Conservation (phyloP, 2,888 invertebrate species). For the Phaedon cochleariae region DNA sequence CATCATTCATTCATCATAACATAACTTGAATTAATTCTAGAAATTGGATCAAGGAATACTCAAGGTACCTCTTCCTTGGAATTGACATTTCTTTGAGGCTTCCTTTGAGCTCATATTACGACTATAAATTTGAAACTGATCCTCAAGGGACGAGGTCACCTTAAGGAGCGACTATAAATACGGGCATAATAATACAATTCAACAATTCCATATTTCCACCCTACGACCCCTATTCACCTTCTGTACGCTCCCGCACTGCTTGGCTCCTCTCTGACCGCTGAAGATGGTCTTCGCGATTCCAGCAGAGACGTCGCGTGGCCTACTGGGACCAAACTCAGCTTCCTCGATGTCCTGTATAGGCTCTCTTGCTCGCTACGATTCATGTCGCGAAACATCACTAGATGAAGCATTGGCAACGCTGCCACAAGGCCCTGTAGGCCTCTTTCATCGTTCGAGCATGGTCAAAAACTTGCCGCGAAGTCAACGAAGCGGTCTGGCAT, state of each 20-base stretch:
- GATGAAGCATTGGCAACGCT: slow-evolving; percentile 60
- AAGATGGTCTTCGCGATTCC: slow-evolving; percentile 35
- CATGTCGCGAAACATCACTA: slow-evolving; percentile 65
- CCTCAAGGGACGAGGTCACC: too few species aligned
- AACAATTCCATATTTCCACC: neutral
- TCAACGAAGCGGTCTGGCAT: neutral
- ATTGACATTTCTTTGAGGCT: too few species aligned
- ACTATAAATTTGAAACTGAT: too few species aligned
- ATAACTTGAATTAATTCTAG: too few species aligned
- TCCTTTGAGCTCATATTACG: too few species aligned
- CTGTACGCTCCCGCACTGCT: slow-evolving; percentile 29
- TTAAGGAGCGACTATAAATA: too few species aligned
- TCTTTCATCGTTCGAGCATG: slow-evolving; percentile 22
- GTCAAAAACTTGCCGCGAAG: neutral
- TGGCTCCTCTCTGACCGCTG: slow-evolving; percentile 21
- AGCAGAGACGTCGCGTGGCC: slow-evolving; percentile 33
- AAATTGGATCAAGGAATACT: too few species aligned
- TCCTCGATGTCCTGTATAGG: slow-evolving; percentile 70
- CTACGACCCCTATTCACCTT: slow-evolving; percentile 17
- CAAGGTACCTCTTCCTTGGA: too few species aligned
- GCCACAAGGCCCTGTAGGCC: slow-evolving; percentile 42
- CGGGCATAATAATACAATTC: neutral
- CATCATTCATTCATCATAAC: too few species aligned
- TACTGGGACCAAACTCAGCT: slow-evolving; percentile 63
- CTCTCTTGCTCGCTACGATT: slow-evolving; percentile 72